phyloP scores from a whole-genome alignment of 2,888 invertebrate species.

The Torymus aiolomorphi region DNA sequence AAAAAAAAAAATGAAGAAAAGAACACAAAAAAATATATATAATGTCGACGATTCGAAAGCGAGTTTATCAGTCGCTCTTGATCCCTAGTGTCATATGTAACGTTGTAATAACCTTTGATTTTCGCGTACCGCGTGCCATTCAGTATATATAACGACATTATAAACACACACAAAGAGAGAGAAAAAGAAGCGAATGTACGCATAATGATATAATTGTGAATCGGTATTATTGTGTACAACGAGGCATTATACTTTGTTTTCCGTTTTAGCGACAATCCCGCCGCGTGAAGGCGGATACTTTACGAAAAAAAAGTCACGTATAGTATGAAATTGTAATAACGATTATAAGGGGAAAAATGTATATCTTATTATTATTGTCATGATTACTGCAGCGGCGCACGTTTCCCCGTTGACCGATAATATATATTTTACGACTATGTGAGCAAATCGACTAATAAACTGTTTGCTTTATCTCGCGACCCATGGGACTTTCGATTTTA shows the following conservation, averaged over 20 bases:
- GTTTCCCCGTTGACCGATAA: conserved; percentile 42
- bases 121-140: conserved; percentile 18
- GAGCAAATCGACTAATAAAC: conserved; percentile 69
- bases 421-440: conserved; percentile 58
- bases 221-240: no score
- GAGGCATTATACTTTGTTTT: no score
- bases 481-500: conserved; percentile 14
- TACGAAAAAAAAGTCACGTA: neutral
- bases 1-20: conserved; percentile 9
- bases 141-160: no score
- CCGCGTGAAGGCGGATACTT: neutral
- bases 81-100: neutral
- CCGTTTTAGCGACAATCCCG: conserved; percentile 24
- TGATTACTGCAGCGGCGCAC: conserved; percentile 32
- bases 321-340: no score
- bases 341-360: no score
- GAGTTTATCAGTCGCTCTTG: conserved; percentile 49
- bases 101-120: neutral
- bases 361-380: conserved; percentile 27
- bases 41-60: conserved; percentile 9
- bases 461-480: conserved; percentile 66
- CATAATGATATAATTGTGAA: no score
- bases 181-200: no score
- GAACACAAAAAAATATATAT: neutral
- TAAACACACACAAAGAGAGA: no score